phyloP scores from a whole-genome alignment of 1,140 invertebrate genomes.

The Bombus turneri region DNA sequence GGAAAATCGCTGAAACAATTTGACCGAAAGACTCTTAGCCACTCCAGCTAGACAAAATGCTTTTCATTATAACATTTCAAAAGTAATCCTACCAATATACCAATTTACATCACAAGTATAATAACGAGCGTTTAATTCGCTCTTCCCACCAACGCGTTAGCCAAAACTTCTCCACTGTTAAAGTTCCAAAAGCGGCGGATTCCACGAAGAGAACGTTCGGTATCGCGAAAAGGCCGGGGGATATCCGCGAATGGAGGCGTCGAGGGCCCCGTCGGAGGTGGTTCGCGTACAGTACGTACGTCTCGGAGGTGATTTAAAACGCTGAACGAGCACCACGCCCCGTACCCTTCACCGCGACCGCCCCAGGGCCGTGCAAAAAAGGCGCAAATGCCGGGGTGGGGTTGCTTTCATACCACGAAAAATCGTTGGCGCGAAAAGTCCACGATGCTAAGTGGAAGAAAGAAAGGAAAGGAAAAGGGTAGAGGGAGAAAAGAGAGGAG shows the following conservation, averaged over 20 bases:
- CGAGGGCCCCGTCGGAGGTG: slow-evolving; percentile 48
- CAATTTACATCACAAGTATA: too few species aligned
- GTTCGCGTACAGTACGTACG: slow-evolving; percentile 61
- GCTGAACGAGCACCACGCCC: slow-evolving; percentile 65
- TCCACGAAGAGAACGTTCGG: neutral
- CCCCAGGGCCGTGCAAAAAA: slow-evolving; percentile 69
- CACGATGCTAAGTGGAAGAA: neutral
- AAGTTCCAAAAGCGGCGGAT: neutral
- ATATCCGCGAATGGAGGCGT: slow-evolving; percentile 59
- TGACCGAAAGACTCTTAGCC: too few species aligned
- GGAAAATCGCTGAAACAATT: too few species aligned
- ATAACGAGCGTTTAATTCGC: too few species aligned
- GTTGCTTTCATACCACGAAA: slow-evolving; percentile 69
- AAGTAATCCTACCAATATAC: too few species aligned
- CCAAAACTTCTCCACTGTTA: too few species aligned
- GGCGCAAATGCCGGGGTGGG: slow-evolving; percentile 48
- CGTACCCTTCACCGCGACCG: slow-evolving; percentile 41
- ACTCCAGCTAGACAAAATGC: too few species aligned
- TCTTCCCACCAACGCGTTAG: too few species aligned
- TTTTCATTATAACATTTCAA: too few species aligned
- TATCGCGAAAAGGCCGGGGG: slow-evolving; percentile 1
- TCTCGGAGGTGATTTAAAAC: slow-evolving; percentile 77
- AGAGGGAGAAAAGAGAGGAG: neutral
- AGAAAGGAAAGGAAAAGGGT: too few species aligned
- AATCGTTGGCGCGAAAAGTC: slow-evolving; percentile 60